Evolutionary conservation across 2,113 vertebrate genomes (phyloP), one percentile per base, ranked within the genome.

Genomic region (Setophaga petechia): DNA sequence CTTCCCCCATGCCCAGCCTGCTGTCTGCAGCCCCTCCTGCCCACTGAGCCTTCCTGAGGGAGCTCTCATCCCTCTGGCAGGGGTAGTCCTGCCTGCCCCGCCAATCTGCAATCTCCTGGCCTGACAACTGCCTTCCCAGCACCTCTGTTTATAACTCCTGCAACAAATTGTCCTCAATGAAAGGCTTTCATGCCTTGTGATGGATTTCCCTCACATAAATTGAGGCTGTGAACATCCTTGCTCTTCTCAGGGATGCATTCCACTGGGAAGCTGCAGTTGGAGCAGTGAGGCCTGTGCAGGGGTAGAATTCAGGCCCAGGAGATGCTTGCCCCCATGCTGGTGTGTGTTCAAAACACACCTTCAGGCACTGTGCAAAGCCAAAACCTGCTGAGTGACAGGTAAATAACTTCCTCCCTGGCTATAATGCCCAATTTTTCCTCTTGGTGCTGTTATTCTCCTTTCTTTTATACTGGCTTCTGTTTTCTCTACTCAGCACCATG

Each of bases 181-280:
- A 95, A 94, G 86, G 68, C 74, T 96, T 93, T 87, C 66, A 16
- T 92, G 80, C 30, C 41, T 75, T 47, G 25, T 93, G 92, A 96
- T 95, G 69, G 83, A 96, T 97, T 96, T 84, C 58, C 76, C 73
- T 82, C 77, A 43, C 73, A 79, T 93, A 90, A 96, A 93, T 92
- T 57, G 88, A 84, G 76, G 68, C 73, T 80, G 8, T 47, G 85
- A 92, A 37, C 68, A 74, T 86, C 59, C 35, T 84, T 82, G 31
- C 76, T 78, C 35, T 91, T 94, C 24, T 61, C 14, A 27, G 85
- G 58, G 62, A 43, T 85, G 46, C 44, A 80, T 59, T 83, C 49
- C 17, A 4, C 31, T 49, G 76, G 61, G 61, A 87, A 78, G 49
- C 51, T 77, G 52, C 30, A 41, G 68, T 2, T 63, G 55, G 39